These are phyloP conservation scores for Rotaria socialis DNA, from an alignment of 2,888 invertebrate species.

Conservation along the genomic window DNA sequence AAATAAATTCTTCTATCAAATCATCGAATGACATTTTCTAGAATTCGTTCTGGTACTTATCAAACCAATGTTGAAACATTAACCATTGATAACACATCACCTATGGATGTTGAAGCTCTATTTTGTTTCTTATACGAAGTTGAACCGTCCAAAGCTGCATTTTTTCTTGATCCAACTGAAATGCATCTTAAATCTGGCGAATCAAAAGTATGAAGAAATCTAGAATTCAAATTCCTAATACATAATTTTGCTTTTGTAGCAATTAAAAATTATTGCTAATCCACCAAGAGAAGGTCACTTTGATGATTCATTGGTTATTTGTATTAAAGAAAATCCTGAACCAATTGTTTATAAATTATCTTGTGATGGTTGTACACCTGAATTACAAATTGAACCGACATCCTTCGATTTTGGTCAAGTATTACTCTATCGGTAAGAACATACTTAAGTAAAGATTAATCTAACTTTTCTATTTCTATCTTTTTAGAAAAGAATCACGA, in stretches of 20 bases:
- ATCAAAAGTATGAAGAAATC: conserved; percentile 48
- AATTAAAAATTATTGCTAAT: conserved; percentile 57
- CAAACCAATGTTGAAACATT: conserved; percentile 59
- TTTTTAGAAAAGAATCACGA: conserved; percentile 58
- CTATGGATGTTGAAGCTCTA: conserved; percentile 57
- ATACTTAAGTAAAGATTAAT: too few species aligned
- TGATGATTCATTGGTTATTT: conserved; percentile 58
- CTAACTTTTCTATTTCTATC: not conserved
- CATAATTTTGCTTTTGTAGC: not conserved
- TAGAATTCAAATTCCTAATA: too few species aligned
- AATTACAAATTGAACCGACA: conserved; percentile 58
- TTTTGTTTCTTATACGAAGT: conserved; percentile 55
- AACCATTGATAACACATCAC: conserved; percentile 57
- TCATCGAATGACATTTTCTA: conserved; percentile 24
- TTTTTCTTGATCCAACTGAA: conserved; percentile 57
- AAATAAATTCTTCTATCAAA: too few species aligned
- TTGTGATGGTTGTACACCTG: conserved; percentile 58
- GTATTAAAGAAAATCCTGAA: conserved; percentile 60
- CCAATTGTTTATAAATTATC: conserved; percentile 58
- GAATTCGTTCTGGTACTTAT: conserved; percentile 54
- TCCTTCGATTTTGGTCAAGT: conserved; percentile 59
- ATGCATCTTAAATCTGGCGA: conserved; percentile 58
- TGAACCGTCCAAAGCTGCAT: conserved; percentile 58
- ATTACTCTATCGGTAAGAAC: conserved; percentile 57
- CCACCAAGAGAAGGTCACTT: conserved; percentile 56